Evolutionary conservation across 92 coral and sea anemone species (phyloP), one percentile per base, ranked within the genome.

Genomic region (Umimayanthus kanabou): DNA sequence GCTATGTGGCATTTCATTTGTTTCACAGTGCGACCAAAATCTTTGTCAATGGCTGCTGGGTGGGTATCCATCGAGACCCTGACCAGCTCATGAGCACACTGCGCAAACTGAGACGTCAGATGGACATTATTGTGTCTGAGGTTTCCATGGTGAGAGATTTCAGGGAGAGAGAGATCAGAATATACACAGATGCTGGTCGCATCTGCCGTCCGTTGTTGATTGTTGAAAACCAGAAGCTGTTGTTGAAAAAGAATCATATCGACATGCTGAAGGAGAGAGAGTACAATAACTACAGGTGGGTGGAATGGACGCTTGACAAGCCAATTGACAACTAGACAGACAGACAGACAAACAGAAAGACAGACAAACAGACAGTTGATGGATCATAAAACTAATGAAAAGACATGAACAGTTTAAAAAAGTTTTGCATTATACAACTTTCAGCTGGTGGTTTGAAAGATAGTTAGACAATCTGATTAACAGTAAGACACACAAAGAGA

Each of bases 111-210:
- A 90, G 99, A 82, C 90, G 99, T 76, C 98, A 96, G 82, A 97
- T 97, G 99, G 99, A 97, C 88, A 97, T 97, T 90, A 96, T 97
- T 77, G 99, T 97, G 73, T 97, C 99, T 81, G 99, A 97, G 98
- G 99, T 97, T 37, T 97, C 99, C 28, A 97, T 97, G 99, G 99
- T 97, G 23, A 93, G 99, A 78, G 99, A 97, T 88, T 97, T 97
- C 85, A 89, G 99, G 55, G 99, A 97, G 84, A 93, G 92, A 85
- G 99, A 97, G 85, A 97, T 97, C 85, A 90, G 99, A 94, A 97
- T 97, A 50, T 97, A 97, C 91, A 95, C 99, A 40, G 99, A 97
- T 85, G 99, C 99, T 16, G 99, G 99, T n/a, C 95, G 99, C 30
- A 97, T 97, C 80, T 97, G 99, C 39, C 97, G 99, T 11, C 99